Percentiles rank a stretch among this genome's conserved stretches.
These are phyloP conservation scores for Latrodectus elegans DNA, from an alignment of 2,888 invertebrate genomes.

Conservation along the genomic window DNA sequence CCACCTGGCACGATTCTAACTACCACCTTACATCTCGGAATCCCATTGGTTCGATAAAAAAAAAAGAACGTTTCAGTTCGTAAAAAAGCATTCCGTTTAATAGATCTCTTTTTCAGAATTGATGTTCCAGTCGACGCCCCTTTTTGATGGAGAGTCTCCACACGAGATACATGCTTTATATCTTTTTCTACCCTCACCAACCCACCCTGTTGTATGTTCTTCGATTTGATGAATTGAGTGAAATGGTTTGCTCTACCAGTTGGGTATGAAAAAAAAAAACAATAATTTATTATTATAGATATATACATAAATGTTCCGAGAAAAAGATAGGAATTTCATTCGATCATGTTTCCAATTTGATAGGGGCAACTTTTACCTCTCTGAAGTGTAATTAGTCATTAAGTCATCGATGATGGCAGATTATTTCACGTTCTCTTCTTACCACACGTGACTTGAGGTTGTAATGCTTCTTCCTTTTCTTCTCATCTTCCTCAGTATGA, in stretches of 20 bases:
- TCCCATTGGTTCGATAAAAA: slow-evolving; percentile 45
- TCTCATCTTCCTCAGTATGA: background rate
- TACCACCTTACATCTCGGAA: slow-evolving; percentile 26
- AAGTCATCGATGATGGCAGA: slow-evolving; percentile 60
- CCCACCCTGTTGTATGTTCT: slow-evolving; percentile 1
- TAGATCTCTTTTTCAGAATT: slow-evolving; percentile 57
- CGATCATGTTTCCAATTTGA: slow-evolving; percentile 66
- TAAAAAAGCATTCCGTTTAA: slow-evolving; percentile 43
- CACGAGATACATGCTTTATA: slow-evolving; percentile 51
- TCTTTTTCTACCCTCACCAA: background rate
- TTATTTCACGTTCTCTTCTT: slow-evolving; percentile 43
- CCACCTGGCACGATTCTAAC: slow-evolving; percentile 66
- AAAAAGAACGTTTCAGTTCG: slow-evolving; percentile 30
- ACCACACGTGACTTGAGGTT: slow-evolving; percentile 52
- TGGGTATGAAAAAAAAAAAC: background rate
- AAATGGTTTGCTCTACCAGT: slow-evolving; percentile 22
- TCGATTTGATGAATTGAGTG: slow-evolving; percentile 40
- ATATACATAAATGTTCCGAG: slow-evolving; percentile 17
- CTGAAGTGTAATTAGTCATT: slow-evolving; percentile 67
- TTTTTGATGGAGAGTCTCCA: slow-evolving; percentile 58
- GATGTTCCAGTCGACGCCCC: slow-evolving; percentile 62
- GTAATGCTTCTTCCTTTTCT: background rate
- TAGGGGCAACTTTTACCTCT: slow-evolving; percentile 43
- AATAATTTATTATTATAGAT: slow-evolving; percentile 19
- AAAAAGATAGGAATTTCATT: slow-evolving; percentile 36